Evolutionary conservation across 2,797 vertebrate genomes (phyloP), one percentile per base, ranked within the genome.

Genomic region (Fringilla coelebs): DNA sequence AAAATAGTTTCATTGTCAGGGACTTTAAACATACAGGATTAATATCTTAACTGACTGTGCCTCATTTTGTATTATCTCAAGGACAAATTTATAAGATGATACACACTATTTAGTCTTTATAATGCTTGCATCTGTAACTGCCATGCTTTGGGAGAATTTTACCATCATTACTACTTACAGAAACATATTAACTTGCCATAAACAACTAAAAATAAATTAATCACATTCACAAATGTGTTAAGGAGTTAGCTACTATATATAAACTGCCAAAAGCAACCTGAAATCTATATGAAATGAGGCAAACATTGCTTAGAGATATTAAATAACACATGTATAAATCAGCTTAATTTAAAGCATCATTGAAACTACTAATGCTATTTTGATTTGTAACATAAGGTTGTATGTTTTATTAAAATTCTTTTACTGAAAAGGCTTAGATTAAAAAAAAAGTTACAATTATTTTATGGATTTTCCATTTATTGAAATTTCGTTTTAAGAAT

Each of bases 1-100:
- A 85, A 94, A 92, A 85, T 68, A 90, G 79, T 85, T 89, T 94
- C 91, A 94, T 96, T 96, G 95, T 95, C 85, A 74, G 71, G 75
- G 72, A 79, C 88, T 94, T 97, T 83, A 89, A 80, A 65, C 55
- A 38, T 49, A 73, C 78, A 52, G 13, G 76, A 95, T 92, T 95
- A 92, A 95, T 94, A 93, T 83, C 76, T 95, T 97, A 75, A 74
- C 76, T 81, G 94, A 82, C 70, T 79, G 34, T 90, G 66, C 45
- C 51, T 93, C 83, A 60, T 93, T 94, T 68, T 90, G 48, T 89
- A 92, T 96, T 85, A 89, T 83, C 81, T 92, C 90, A 67, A 86
- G 66, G 94, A 73, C 61, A 86, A 86, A 84, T 91, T 94, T 92
- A 80, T 57, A 74, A 67, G 73, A 62, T 89, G 52, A 76, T 88